Base-by-base conservation (phyloP, 2,113 vertebrate genomes). In the Pollimyrus isidori region DNA sequence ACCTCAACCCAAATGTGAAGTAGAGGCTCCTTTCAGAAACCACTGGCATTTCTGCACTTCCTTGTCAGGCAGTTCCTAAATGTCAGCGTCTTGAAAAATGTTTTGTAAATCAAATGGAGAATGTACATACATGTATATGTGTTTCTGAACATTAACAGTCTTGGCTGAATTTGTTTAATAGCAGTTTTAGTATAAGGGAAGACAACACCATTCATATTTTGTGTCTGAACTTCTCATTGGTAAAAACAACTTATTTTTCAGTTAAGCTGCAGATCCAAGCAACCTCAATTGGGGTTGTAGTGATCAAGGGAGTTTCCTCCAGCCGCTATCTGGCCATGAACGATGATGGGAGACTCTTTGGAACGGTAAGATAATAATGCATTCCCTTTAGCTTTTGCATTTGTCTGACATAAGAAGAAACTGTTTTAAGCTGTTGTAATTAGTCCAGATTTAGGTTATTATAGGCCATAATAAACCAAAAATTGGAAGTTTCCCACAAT, bases 241-340 rank as follows among this genome's bases (percentile, higher is more conserved):
- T 69, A 69, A 56, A 87, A 84, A 76, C 80, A 87, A 58, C 39
- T 3, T 23, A 73, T 89, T 19, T 73, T 86, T 17, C 91, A 99
- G 98, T 99, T 92, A 99, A 98, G 91, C 96, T 99, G 87, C 97
- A 99, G n/a, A 96, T 99, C 46, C 98, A 99, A 93, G 98, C 98
- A 0, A 98, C 98, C 89, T 96, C 98, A 1, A 95, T 97, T 91
- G 98, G 98, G 53, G 98, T 99, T 62, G 97, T 99, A 88, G 96
- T 98, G 42, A 99, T 99, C 94, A 99, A 99, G 93, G 98, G 98
- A 0, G 92, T 98, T 5, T 96, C 95, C 35, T 97, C 98, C 0
- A 98, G 99, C 92, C 97, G 98, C 49, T 99, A 98, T 88, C 97
- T 99, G 91, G 97, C 98, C 5, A 99, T 99, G 98, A 98, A 97